A percentile compares a stretch with the other conserved stretches of the same genome.
These are phyloP conservation scores for Drosophila kohkoa DNA, from an alignment of 1,140 invertebrate genomes.

Conservation along the genomic window DNA sequence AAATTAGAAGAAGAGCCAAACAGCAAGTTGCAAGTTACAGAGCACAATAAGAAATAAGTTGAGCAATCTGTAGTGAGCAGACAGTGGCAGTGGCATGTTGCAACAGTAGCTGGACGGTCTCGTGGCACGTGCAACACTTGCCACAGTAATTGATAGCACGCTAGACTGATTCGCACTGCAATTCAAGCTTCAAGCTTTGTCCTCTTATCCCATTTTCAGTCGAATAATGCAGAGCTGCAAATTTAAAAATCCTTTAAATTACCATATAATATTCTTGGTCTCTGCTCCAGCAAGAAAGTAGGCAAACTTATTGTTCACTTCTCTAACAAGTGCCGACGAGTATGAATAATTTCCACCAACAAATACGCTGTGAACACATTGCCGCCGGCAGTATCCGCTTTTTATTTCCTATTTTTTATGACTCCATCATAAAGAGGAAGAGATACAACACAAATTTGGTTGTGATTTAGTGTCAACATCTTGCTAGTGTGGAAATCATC, in stretches of 20 bases:
- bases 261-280: neutral
- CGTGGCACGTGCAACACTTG: conserved; percentile 80
- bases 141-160: conserved; percentile 82
- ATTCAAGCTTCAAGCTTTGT: conserved; percentile 55
- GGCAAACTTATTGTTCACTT: neutral
- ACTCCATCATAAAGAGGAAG: conserved; percentile 24
- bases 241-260: conserved; percentile 4
- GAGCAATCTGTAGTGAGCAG: conserved; percentile 59
- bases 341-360: conserved; percentile 61
- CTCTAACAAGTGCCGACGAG: conserved; percentile 52
- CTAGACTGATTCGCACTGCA: conserved; percentile 78
- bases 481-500: conserved; percentile 62
- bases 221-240: neutral
- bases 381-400: conserved; percentile 43
- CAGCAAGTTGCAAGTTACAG: conserved; percentile 45
- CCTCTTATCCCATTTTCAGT: conserved; percentile 11
- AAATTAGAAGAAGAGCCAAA: conserved; percentile 70
- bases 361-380: conserved; percentile 66
- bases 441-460: conserved; percentile 28
- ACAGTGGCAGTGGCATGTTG: conserved; percentile 28
- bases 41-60: conserved; percentile 77
- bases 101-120: conserved; percentile 44
- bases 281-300: neutral
- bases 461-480: conserved; percentile 70
- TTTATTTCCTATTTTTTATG: conserved; percentile 57